Percentiles rank a stretch among this genome's conserved stretches.
Conservation (phyloP, 1,140 invertebrate genomes). For the Zaprionus ghesquierei region DNA sequence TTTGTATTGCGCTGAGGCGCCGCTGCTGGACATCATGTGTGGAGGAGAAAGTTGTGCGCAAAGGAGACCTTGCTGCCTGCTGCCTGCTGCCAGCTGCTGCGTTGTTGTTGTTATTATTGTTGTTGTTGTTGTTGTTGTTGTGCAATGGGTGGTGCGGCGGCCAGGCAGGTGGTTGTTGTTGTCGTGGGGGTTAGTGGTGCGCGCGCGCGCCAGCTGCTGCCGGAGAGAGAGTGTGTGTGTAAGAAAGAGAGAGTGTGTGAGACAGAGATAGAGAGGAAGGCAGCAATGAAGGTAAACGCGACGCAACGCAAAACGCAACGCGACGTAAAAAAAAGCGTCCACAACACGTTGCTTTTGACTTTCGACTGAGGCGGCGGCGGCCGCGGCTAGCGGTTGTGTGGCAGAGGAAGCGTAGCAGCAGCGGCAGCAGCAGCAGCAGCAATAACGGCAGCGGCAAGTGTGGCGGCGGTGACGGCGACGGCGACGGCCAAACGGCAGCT, state of each 20-base stretch:
- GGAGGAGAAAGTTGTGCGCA: slow-evolving; percentile 62
- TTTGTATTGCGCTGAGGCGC: slow-evolving; percentile 65
- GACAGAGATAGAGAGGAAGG: slow-evolving; percentile 37
- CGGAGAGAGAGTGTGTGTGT: slow-evolving; percentile 27
- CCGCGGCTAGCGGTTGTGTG: slow-evolving; percentile 63
- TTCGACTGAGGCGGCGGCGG: slow-evolving; percentile 76
- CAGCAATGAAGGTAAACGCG: slow-evolving; percentile 67
- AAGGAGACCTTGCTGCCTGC: slow-evolving; percentile 8
- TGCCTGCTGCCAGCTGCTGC: slow-evolving; percentile 17
- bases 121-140: slow-evolving; percentile 9
- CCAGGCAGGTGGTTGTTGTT: slow-evolving; percentile 30
- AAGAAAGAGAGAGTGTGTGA: slow-evolving; percentile 33
- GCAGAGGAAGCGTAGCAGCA: slow-evolving; percentile 54
- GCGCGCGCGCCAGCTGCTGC: slow-evolving; percentile 42
- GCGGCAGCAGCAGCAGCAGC: slow-evolving; percentile 35
- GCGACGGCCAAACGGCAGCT: slow-evolving; percentile 57
- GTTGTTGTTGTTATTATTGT: not conserved
- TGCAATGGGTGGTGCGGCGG: slow-evolving; percentile 22
- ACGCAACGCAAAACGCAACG: slow-evolving; percentile 61
- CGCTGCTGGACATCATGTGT: slow-evolving; percentile 70
- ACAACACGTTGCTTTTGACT: slow-evolving; percentile 81
- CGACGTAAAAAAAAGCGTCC: slow-evolving; percentile 77
- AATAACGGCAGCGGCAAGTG: slow-evolving; percentile 63
- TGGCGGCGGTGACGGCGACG: slow-evolving; percentile 49
- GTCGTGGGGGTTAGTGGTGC: slow-evolving; percentile 26